phyloP scores from a whole-genome alignment of 1,140 invertebrate species.

The Papilio polytes region DNA sequence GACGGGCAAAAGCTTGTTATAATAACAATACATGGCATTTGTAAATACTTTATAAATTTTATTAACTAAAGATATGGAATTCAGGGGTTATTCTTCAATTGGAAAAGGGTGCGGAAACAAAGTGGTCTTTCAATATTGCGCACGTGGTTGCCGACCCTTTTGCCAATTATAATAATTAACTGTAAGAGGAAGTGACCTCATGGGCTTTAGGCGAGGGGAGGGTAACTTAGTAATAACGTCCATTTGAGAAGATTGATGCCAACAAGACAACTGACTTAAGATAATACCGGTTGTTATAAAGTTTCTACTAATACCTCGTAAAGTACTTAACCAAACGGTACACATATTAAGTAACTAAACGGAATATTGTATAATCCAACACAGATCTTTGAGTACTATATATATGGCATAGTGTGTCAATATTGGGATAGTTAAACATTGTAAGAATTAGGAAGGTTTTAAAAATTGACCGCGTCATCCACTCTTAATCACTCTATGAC shows the following conservation, averaged over 20 bases:
- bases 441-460: too few species aligned
- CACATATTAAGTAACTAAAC: conserved; percentile 1
- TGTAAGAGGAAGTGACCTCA: conserved; percentile 80
- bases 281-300: conserved; percentile 62
- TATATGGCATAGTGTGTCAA: neutral
- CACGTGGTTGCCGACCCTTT: conserved; percentile 66
- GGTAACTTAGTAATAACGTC: conserved; percentile 68
- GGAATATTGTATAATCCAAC: neutral
- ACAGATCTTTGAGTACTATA: neutral
- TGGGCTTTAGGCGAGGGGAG: conserved; percentile 60
- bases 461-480: too few species aligned
- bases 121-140: conserved; percentile 67
- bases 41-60: conserved; percentile 10
- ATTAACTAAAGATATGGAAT: conserved; percentile 36
- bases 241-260: conserved; percentile 78
- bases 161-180: conserved; percentile 81
- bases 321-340: conserved; percentile 28
- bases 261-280: conserved; percentile 77
- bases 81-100: conserved; percentile 24
- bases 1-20: too few species aligned
- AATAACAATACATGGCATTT: neutral
- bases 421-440: neutral
- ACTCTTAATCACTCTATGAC: too few species aligned
- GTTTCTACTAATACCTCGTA: conserved; percentile 52
- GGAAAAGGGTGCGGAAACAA: conserved; percentile 56